Conservation (phyloP, 2,888 invertebrate species). For the Eupithecia vulgata region DNA sequence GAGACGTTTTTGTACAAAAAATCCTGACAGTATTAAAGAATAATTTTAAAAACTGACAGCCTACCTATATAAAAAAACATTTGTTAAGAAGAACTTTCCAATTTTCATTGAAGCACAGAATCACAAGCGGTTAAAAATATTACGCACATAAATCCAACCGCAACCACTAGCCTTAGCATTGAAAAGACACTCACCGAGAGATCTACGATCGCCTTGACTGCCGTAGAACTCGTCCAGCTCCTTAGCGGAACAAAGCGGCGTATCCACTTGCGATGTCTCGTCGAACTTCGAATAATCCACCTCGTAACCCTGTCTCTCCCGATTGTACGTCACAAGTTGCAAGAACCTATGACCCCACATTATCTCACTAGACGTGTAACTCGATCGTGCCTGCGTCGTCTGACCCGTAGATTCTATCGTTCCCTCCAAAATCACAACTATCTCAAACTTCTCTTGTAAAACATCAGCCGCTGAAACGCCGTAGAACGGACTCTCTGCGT, state of each 20-base stretch:
- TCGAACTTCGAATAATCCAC: conserved; percentile 94
- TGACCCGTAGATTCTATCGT: conserved; percentile 92
- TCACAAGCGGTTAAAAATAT: conserved; percentile 53
- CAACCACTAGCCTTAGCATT: conserved; percentile 59
- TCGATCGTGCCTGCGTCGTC: conserved; percentile 89
- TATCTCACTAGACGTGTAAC: conserved; percentile 90
- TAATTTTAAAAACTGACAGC: no score
- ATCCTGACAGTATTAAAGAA: background rate
- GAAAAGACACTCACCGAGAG: conserved; percentile 79
- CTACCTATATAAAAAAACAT: no score
- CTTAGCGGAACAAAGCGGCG: conserved; percentile 89
- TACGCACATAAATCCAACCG: conserved; percentile 60
- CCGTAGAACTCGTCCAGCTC: conserved; percentile 87
- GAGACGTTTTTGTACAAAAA: background rate
- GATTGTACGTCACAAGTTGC: conserved; percentile 89
- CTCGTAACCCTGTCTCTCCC: conserved; percentile 89
- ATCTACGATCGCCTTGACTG: conserved; percentile 82
- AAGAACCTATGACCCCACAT: conserved; percentile 92
- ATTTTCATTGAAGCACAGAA: conserved; percentile 42
- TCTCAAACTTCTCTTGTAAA: conserved; percentile 90
- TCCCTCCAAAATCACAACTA: conserved; percentile 92
- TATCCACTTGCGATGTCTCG: conserved; percentile 90
- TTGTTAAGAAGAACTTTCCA: background rate
- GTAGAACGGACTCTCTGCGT: conserved; percentile 92
- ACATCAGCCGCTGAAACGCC: conserved; percentile 92